Evolutionary conservation across 2,888 invertebrate genomes (phyloP).

Genomic region (Byasa hedistus): DNA sequence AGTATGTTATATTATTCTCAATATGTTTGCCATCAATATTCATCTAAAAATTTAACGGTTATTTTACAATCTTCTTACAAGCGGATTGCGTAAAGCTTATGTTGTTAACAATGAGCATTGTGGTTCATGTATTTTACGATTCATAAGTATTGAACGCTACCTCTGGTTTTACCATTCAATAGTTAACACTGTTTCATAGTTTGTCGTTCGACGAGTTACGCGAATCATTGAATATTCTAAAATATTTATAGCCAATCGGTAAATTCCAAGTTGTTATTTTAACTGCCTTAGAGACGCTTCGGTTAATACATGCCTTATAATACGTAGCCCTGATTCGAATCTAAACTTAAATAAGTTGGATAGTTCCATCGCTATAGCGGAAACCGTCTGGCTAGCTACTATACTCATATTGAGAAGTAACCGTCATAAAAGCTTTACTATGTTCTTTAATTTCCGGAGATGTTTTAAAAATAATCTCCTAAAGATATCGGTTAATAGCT

Average conservation of each 20-base stretch:
- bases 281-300: background rate
- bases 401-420: too few species aligned
- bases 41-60: conserved; percentile 13
- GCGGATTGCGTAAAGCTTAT: conserved; percentile 15
- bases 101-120: conserved; percentile 45
- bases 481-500: too few species aligned
- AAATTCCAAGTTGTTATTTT: background rate
- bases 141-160: conserved; percentile 38
- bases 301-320: background rate
- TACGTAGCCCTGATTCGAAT: background rate
- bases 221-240: conserved; percentile 13
- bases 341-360: background rate
- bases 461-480: too few species aligned
- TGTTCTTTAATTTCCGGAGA: too few species aligned
- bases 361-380: too few species aligned
- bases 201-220: conserved; percentile 25
- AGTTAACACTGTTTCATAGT: conserved; percentile 31
- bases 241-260: background rate
- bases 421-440: too few species aligned
- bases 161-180: conserved; percentile 24
- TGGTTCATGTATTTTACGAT: conserved; percentile 43
- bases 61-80: conserved; percentile 20
- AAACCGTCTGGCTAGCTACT: too few species aligned
- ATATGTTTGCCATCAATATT: conserved; percentile 19
- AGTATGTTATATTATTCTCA: conserved; percentile 1